Conservation (phyloP, 2,113 vertebrate genomes). For the Scortum barcoo region DNA sequence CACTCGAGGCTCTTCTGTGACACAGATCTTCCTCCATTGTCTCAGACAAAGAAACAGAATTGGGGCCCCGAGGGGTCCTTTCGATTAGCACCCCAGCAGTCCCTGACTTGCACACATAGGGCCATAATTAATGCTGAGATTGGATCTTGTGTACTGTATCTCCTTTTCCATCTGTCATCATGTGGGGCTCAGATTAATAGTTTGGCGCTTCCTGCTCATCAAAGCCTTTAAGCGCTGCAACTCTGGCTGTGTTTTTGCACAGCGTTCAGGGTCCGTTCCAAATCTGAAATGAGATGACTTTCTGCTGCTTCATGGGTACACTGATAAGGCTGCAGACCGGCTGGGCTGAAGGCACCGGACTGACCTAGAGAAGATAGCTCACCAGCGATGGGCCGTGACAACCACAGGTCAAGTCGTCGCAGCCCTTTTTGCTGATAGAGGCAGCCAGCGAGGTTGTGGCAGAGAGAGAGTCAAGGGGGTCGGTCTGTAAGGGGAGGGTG, state of each 20-base stretch:
- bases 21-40: conserved; percentile 68
- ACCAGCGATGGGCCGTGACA: conserved; percentile 36
- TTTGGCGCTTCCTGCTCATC: conserved; percentile 73
- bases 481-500: conserved; percentile 2
- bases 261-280: conserved; percentile 54
- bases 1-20: conserved; percentile 71
- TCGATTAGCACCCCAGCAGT: conserved; percentile 51
- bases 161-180: conserved; percentile 79
- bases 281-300: conserved; percentile 69
- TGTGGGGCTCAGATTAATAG: conserved; percentile 70
- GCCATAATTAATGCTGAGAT: conserved; percentile 74
- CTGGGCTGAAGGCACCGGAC: conserved; percentile 51
- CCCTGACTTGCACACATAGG: conserved; percentile 40
- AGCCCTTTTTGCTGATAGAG: conserved; percentile 19
- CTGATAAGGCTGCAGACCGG: conserved; percentile 64
- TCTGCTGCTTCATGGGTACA: conserved; percentile 48
- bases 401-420: conserved; percentile 50
- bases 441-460: conserved; percentile 12
- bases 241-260: conserved; percentile 66
- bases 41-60: conserved; percentile 58
- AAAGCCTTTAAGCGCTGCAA: conserved; percentile 68
- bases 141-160: conserved; percentile 75
- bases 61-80: conserved; percentile 61
- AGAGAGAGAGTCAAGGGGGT: conserved; percentile 31
- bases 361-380: conserved; percentile 57